These are phyloP conservation scores for Allolobophora icterica DNA, from an alignment of 2,888 invertebrate genomes.

Conservation along the genomic window DNA sequence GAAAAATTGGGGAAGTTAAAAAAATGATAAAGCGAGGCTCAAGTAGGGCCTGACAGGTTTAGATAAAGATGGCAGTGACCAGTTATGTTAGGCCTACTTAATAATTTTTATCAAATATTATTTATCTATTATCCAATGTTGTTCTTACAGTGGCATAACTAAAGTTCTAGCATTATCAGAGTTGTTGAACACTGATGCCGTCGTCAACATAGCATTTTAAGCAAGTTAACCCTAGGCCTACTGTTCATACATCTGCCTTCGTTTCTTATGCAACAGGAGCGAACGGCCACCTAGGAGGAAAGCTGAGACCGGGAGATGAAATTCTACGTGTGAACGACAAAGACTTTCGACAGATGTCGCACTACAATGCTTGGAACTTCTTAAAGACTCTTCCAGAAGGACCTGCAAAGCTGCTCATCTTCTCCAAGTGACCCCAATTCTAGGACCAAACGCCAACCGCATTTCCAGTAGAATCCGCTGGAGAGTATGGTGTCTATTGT, in stretches of 20 bases:
- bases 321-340: conserved; percentile 12
- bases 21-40: too few relatives aligned
- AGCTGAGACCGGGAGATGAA: not conserved
- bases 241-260: not conserved
- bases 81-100: too few relatives aligned
- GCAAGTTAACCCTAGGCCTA: not conserved
- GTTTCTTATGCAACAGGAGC: conserved; percentile 9
- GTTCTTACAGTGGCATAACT: too few relatives aligned
- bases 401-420: not conserved
- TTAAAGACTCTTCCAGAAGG: conserved; percentile 25
- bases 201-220: not conserved
- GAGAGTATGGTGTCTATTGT: not conserved
- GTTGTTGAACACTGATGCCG: not conserved
- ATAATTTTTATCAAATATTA: too few relatives aligned
- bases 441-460: not conserved
- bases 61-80: too few relatives aligned
- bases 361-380: conserved; percentile 26
- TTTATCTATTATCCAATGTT: too few relatives aligned
- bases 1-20: too few relatives aligned
- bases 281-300: not conserved
- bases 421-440: not conserved
- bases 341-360: conserved; percentile 19
- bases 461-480: not conserved
- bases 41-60: too few relatives aligned
- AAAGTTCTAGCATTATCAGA: not conserved